A percentile compares a stretch with the other conserved stretches of the same genome.
phyloP scores from a whole-genome alignment of 2,113 vertebrate species.

The Irena cyanogastra region DNA sequence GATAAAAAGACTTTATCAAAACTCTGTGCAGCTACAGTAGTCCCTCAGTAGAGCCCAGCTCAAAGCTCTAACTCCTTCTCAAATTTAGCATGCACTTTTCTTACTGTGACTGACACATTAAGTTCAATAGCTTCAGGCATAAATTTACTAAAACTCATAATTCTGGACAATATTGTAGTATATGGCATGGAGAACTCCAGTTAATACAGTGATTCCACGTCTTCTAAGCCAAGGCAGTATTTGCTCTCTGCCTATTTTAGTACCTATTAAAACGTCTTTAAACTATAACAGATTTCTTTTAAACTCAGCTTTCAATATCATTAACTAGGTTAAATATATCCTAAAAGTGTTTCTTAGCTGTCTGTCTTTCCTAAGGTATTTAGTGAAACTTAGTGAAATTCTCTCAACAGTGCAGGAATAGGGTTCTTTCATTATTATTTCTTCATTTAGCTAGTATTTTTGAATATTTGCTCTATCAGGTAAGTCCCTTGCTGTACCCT shows the following conservation, averaged over 20 bases:
- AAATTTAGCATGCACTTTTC: background rate
- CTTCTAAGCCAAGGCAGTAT: background rate
- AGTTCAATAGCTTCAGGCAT: background rate
- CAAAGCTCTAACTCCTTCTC: background rate
- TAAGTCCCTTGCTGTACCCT: background rate
- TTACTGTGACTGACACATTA: background rate
- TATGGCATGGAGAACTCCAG: background rate
- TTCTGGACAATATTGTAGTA: background rate
- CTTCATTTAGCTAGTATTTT: background rate
- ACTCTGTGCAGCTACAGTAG: background rate
- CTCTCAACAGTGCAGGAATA: background rate
- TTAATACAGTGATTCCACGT: background rate
- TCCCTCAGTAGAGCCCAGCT: background rate
- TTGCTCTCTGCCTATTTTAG: background rate
- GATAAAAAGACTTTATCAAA: background rate
- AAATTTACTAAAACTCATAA: background rate
- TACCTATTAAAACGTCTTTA: background rate
- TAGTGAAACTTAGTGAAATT: background rate
- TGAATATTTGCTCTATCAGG: background rate
- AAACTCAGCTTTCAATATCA: background rate
- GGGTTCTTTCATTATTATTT: background rate
- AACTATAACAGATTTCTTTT: background rate
- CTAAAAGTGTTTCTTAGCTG: background rate
- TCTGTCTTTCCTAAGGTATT: background rate
- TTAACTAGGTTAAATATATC: background rate